Evolutionary conservation across 2,797 vertebrate genomes (phyloP), one percentile per base, ranked within the genome.

Genomic region (Sebastes melanostomus): DNA sequence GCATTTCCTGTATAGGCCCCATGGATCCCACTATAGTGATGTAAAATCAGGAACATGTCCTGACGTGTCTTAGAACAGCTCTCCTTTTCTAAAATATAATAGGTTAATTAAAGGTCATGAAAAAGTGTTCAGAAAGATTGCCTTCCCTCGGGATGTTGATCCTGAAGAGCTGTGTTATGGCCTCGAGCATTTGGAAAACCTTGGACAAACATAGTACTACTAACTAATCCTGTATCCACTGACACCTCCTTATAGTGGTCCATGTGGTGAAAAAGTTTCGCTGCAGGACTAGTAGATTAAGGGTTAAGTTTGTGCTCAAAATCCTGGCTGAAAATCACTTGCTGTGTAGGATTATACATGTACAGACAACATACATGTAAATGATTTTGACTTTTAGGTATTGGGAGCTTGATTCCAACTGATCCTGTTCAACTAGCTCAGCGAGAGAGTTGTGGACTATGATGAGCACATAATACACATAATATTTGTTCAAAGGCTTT

Each of bases 361-460:
- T 18, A 55, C 8, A 34, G 25, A 24, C 25, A 46, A 58, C 34
- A 36, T 3, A 42, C 22, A 77, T 27, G 6, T 1, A 72, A 67
- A 59, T 58, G 2, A 68, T 4, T 58, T 42, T 54, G 54, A 65
- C 27, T 75, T 72, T 72, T 25, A 74, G 36, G 16, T 30, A 32
- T 24, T 12, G 11, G 4, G 13, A 29, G 30, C 14, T 75, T 62
- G 9, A 58, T 81, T 67, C 24, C 13, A 63, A 2, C 24, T 34
- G 59, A 87, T 85, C 88, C 80, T 77, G 84, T 75, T 82, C 3
- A 66, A 78, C 85, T 10, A 72, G 86, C 61, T 88, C 56, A 60
- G n/a, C 50, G 29, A 46, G 8, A 66, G 8, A 14, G 6, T 11
- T 66, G 20, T 69, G 25, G 13, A 4, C 24, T 36, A 54, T 20